Percentiles rank a stretch among this genome's conserved stretches.
Evolutionary conservation across 2,888 invertebrate species (phyloP).

Genomic region (Melitaea athalia): DNA sequence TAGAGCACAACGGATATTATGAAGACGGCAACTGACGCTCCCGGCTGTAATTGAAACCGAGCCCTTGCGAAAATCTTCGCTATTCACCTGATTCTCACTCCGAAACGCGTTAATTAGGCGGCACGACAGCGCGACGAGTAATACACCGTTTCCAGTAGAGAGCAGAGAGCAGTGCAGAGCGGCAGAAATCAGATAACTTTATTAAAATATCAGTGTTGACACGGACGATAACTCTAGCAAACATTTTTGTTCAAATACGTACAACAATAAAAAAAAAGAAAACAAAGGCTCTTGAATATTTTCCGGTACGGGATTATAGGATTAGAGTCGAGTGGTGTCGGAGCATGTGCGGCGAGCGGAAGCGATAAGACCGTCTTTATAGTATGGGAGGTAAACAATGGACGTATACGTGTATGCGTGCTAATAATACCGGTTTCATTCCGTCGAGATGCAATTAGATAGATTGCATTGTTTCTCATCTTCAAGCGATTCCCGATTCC

Average conservation of each 20-base stretch:
- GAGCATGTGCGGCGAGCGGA: constrained; percentile 58
- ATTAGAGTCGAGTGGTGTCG: constrained; percentile 58
- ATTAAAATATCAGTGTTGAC: constrained; percentile 66
- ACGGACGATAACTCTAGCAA: constrained; percentile 66
- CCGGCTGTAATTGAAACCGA: constrained; percentile 24
- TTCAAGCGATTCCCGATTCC: constrained; percentile 54
- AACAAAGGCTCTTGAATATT: constrained; percentile 70
- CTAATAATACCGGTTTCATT: constrained; percentile 50
- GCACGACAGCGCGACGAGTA: constrained; percentile 23
- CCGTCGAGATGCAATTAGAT: constrained; percentile 62
- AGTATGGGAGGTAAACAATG: constrained; percentile 30
- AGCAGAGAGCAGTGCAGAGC: no score
- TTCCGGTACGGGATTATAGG: constrained; percentile 75
- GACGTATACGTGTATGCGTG: constrained; percentile 50
- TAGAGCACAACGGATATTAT: constrained; percentile 54
- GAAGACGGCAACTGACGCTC: constrained; percentile 32
- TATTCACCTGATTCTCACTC: constrained; percentile 26
- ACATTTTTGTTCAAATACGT: constrained; percentile 63
- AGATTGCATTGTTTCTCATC: constrained; percentile 58
- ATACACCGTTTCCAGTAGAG: constrained; percentile 23
- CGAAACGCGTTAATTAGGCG: constrained; percentile 31
- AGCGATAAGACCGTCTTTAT: constrained; percentile 55
- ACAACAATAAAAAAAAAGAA: constrained; percentile 58
- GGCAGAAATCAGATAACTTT: constrained; percentile 58
- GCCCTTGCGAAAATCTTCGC: constrained; percentile 14